Evolutionary conservation across 2,797 vertebrate species (phyloP), one percentile per base, ranked within the genome.

Genomic region (Macropus fuliginosus): DNA sequence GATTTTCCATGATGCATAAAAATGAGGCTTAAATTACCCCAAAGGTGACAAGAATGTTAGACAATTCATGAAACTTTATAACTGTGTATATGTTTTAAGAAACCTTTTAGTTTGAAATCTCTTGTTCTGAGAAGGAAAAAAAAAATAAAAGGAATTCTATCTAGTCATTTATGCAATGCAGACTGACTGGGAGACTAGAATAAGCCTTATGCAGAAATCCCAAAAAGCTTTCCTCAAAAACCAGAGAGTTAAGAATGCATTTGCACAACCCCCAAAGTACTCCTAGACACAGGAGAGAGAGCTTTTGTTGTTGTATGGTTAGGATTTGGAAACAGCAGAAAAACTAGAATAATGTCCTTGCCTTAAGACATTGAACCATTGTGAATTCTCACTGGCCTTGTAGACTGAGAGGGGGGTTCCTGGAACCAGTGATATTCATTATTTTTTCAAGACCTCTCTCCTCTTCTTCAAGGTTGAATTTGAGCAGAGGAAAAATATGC

Each of bases 11-110:
- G 55, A 40, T 59, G 52, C 91, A 87, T 95, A 94, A 94, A 96
- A 97, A 94, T 96, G 56, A 91, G 91, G 55, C 56, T 96, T 95
- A 94, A 98, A 95, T 96, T 92, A 95, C 94, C 94, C 74, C 52
- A 91, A 97, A 94, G 54, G 91, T 92, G 18, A 62, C 93, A 96
- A 93, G 94, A 95, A 93, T 59, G 66, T 93, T 62, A 93, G 95
- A 31, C 9, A n/a, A 28, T 91, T 95, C 95, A 6, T 40, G 52
- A 92, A 66, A 95, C 29, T 91, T 12, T 91, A 3, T 54, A 8
- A 92, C 56, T 40, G 0, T 52, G 18, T 52, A 0, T 55, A 1
- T 62, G 24, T 52, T 54, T 93, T n/a, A 93, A 93, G 95, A 91
- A 95, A 54, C 93, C 94, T 93, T 56, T 94, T 62, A n/a, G 52